phyloP scores from a whole-genome alignment of 2,113 vertebrate genomes.

The Sceloporus undulatus region DNA sequence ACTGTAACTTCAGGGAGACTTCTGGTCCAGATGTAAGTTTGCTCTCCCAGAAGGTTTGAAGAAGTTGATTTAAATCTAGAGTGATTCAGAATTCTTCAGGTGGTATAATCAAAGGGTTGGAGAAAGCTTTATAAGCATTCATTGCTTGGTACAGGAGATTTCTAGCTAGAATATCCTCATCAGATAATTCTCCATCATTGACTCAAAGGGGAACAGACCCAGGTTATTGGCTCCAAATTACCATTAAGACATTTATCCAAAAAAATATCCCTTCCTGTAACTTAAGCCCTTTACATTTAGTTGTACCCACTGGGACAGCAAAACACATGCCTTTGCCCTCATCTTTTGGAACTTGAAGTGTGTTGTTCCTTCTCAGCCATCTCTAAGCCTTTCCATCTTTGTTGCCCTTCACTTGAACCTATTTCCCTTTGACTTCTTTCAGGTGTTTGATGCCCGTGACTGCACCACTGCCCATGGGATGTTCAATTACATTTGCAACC shows the following conservation, averaged over 20 bases:
- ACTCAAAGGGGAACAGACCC: not conserved
- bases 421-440: constrained; percentile 28
- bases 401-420: not conserved
- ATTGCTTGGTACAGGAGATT: not conserved
- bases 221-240: not conserved
- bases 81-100: not conserved
- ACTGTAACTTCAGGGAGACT: too few species aligned
- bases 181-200: not conserved
- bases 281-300: not conserved
- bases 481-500: constrained; percentile 99
- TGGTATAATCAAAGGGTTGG: too few species aligned
- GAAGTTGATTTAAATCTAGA: not conserved
- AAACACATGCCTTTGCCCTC: not conserved
- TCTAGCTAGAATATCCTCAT: not conserved
- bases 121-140: too few species aligned
- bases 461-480: constrained; percentile 96
- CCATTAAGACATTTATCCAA: not conserved
- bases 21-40: too few species aligned
- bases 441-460: constrained; percentile 98
- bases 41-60: not conserved
- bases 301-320: not conserved
- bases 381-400: not conserved
- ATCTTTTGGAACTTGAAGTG: not conserved
- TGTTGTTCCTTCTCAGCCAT: not conserved
- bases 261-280: not conserved